Base-by-base conservation (phyloP, 2,888 invertebrate genomes). In the Didymodactylos carnosus region DNA sequence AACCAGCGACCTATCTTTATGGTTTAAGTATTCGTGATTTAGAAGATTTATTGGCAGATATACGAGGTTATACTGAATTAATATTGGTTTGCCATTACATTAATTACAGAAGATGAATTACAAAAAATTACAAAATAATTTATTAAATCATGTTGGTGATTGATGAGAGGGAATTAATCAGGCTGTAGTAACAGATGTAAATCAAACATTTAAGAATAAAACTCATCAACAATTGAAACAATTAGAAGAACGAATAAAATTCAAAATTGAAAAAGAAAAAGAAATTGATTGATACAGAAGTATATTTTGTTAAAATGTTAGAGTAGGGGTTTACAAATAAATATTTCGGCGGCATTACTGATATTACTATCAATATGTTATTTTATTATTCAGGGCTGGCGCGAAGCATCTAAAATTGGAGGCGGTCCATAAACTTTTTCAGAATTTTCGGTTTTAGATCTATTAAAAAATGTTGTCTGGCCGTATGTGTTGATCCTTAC, bases 81-180 rank as follows among this genome's bases (percentile, higher is more conserved):
- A 80, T 97, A 94, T 84, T 97, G 97, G 97, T 88, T 89, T 79
- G 97, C 97, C 82, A 92, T 97, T 80, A 91, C 91, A 73, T 91
- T 92, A 46, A 94, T 97, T 77, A 94, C 92, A 6, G 88, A 91
- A 82, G 94, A 94, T 83, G 94, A 95, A 84, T 85, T 94, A 72
- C 88, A 89, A 80, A 93, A 92, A 84, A 85, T 94, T 79, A 86
- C 89, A 43, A 90, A 91, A 80, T 83, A 89, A 69, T 88, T 90
- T 78, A 78, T 72, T 79, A 10, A 78, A 41, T 70, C 78, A 77
- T 71, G 77, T 79, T 71, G 79, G 81, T 72, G 83, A 83, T 72
- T 84, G 89, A 71, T 85, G 89, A 77, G 89, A 90, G 83, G 89
- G 89, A 72, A 94, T 98, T 77, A 92, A 97, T 84, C 88, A 89